Base-by-base conservation (phyloP, 2,113 vertebrate species). In the Orycteropus afer region DNA sequence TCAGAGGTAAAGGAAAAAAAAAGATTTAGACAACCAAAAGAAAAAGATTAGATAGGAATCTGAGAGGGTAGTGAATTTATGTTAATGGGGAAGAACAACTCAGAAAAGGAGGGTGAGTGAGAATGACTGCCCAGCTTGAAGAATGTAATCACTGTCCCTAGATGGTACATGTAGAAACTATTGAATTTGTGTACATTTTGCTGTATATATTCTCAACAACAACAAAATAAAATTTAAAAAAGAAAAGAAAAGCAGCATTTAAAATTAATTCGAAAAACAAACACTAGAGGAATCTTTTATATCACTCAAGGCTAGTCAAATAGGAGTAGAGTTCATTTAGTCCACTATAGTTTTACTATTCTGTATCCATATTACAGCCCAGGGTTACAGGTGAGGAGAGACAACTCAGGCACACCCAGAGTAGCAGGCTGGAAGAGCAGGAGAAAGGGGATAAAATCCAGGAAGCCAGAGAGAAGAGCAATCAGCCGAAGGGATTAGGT, bases 241-340 rank as follows among this genome's bases (percentile, higher is more conserved):
- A 12, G 9, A 25, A 61, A 61, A 53, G 7, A 55, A 93, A 94
- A 87, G 85, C 40, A 88, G 22, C 67, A 84, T 86, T 91, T 92
- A 74, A 92, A 92, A 67, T 2, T 77, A 90, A 81, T 63, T 74
- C 25, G 81, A 69, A 90, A 93, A 95, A 74, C 34, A 80, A 94
- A 23, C 4, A 47, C 37, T 32, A 78, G 40, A 90, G 53, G 27
- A 29, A 65, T 71, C 32, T 76, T 85, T 86, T 83, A 29, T 69
- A 27, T 74, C 34, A 76, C 49, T 84, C 29, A 90, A 86, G 59
- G 53, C 61, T 34, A 77, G 13, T 73, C 7, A 2, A 59, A 5
- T 65, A 73, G 71, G 6, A 93, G 51, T 40, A 65, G 37, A 12
- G 85, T 61, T 86, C 10, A 83, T 34, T 73, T 49, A 71, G 6